Base-by-base conservation (phyloP, 1,140 invertebrate species). In the Drosophila arawakana region DNA sequence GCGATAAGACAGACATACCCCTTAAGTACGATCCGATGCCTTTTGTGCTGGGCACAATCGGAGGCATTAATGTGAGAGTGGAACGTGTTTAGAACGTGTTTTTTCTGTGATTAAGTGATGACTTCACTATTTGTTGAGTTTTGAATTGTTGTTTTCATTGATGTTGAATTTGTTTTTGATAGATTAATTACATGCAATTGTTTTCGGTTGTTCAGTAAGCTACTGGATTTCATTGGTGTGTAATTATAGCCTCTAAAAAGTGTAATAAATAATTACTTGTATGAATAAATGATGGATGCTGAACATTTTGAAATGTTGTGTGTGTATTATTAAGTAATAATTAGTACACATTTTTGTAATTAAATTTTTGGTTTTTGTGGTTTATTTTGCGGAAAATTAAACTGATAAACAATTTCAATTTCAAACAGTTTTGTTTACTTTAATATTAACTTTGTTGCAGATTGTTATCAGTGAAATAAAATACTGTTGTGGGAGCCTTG, bases 1-100 rank as follows among this genome's bases (percentile, higher is more conserved):
- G 86, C 37, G 72, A 88, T 1, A 71, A 81, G 44, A 92, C 91
- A 0, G 35, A 73, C 0, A 44, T 74, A 6, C 74, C 81, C 0
- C 39, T 84, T 18, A 52, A 57, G 4, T 84, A 65, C 43, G 55
- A 80, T 54, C 74, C 77, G 1, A 63, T n/a, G 1, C 49, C 69
- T 0, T 61, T 78, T 52, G 62, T 78, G 0, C 15, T 85, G 2
- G 34, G 43, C 5, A 55, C 70, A 1, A 55, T 57, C 2, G 70
- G 44, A 4, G 81, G 81, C 5, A 63, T 85, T 15, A 47, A 66
- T 15, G 52, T 85, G 3, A 80, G 80, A 8, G 25, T 80, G 46
- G 78, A 85, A 13, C 47, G 52, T 2, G n/a, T 84, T 44, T 77
- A n/a, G 37, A 4, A 15, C 9, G 10, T 39, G 10, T 7, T 11